Base-by-base conservation (phyloP, 1,140 invertebrate genomes). In the Apocrypta bakeri region DNA sequence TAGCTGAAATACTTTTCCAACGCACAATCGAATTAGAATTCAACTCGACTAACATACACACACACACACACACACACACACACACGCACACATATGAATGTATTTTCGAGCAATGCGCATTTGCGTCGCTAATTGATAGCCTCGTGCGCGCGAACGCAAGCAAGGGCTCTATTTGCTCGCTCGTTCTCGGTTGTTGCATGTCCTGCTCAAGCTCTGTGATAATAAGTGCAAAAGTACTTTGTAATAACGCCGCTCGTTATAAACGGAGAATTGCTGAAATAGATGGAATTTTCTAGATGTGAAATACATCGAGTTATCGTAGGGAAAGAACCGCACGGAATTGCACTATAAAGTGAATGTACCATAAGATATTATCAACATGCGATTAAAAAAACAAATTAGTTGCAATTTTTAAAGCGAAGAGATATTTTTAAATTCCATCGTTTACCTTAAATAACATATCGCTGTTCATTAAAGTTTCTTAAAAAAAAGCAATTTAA, bases 41-140 rank as follows among this genome's bases (percentile, higher is more conserved):
- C 68, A 3, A 69, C 11, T 27, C 68, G 11, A 17, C 27, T 2
- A 2, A 4, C 11, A 17, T 33, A 37, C 6, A 21, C 27, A n/a
- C 0, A 24, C 71, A 37, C 37, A n/a, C 37, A 14, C 42, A 29
- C 48, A 11, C 72, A 37, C 48, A 2, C 56, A 61, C 56, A 2
- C n/a, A 12, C n/a, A 61, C n/a, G 37, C 37, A 7, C 42, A 12
- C 48, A 9, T 42, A 42, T 27, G 33, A 74, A 74, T 74, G 42
- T 74, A 61, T 74, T 61, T 27, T 21, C 63, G 56, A n/a, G 24
- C 25, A 8, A 3, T 64, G 3, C 56, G 27, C 68, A 21, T 69
- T 72, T 37, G 69, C 69, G 12, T 8, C 27, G 72, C 72, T 74
- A 74, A 74, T 74, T 74, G 72, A 74, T 61, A 74, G 42, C 42